Percentiles rank a stretch among this genome's conserved stretches.
Evolutionary conservation across 2,113 vertebrate species (phyloP).

Genomic region (Cyanistes caeruleus): DNA sequence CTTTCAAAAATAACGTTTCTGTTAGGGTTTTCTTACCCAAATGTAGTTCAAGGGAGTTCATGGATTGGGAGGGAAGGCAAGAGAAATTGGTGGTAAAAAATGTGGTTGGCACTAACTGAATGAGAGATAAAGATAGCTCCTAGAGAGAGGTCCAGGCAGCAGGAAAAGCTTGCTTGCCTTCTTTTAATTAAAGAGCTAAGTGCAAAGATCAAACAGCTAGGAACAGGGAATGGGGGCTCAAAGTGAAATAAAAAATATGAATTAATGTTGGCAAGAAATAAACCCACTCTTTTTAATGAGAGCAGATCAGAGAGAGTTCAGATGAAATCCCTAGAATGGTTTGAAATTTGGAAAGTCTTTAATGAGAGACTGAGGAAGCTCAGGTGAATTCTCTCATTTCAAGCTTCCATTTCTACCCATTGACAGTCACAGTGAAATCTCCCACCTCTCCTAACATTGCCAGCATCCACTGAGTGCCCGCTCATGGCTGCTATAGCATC

Average conservation of each 20-base stretch:
- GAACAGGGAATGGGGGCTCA: neutral
- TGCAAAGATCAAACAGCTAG: conserved; percentile 42
- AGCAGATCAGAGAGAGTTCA: neutral
- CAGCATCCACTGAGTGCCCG: neutral
- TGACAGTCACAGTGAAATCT: neutral
- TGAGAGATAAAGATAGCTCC: neutral
- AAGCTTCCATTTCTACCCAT: neutral
- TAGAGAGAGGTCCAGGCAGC: neutral
- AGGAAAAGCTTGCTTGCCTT: neutral
- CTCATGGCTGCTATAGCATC: neutral
- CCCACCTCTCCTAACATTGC: neutral
- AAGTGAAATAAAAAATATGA: neutral
- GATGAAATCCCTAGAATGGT: neutral
- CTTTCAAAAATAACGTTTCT: neutral
- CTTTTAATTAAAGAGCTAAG: conserved; percentile 44
- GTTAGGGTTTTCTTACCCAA: neutral
- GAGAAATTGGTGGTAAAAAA: neutral
- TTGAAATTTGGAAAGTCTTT: conserved; percentile 13
- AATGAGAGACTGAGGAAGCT: neutral
- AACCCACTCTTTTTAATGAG: neutral
- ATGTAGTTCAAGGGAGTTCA: neutral
- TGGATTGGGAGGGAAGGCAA: neutral
- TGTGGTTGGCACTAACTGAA: neutral
- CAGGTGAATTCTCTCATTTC: neutral
- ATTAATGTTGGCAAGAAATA: conserved; percentile 6